phyloP scores from a whole-genome alignment of 2,888 invertebrate genomes.

The Siphlonurus alternatus region DNA sequence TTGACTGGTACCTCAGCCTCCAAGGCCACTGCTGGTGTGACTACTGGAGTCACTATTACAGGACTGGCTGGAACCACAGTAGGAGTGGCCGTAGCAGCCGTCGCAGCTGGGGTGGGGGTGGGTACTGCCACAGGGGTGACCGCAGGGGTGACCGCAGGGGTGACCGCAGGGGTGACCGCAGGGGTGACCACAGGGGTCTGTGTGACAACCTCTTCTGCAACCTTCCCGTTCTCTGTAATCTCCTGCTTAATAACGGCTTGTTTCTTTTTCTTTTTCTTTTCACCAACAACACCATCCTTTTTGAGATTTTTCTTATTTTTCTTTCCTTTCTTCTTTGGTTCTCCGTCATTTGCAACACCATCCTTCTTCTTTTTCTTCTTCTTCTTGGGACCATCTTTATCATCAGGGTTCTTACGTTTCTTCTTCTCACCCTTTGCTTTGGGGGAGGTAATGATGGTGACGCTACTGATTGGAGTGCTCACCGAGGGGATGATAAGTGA shows the following conservation, averaged over 20 bases:
- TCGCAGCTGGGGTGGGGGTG: neutral
- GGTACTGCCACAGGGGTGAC: neutral
- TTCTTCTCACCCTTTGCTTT: neutral
- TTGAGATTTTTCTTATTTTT: neutral
- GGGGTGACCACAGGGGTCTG: slow-evolving; percentile 17
- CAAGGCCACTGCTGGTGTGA: neutral
- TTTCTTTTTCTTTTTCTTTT: neutral
- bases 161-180: slow-evolving; percentile 15
- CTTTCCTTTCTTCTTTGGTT: slow-evolving; percentile 6
- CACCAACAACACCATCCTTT: slow-evolving; percentile 1
- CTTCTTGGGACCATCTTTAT: neutral
- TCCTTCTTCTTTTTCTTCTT: neutral
- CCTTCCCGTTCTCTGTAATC: slow-evolving; percentile 20
- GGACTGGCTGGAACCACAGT: neutral
- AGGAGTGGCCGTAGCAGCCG: neutral
- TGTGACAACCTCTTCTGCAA: slow-evolving; percentile 26
- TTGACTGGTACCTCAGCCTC: neutral
- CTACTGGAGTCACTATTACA: neutral
- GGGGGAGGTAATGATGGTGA: too few relatives aligned
- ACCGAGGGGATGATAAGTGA: neutral
- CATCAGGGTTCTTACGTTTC: neutral
- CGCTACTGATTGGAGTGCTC: neutral
- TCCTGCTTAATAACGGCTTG: slow-evolving; percentile 19
- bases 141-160: slow-evolving; percentile 12
- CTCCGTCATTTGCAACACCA: neutral